Evolutionary conservation across 2,797 vertebrate species (phyloP), one percentile per base, ranked within the genome.

Genomic region (Luscinia megarhynchos): DNA sequence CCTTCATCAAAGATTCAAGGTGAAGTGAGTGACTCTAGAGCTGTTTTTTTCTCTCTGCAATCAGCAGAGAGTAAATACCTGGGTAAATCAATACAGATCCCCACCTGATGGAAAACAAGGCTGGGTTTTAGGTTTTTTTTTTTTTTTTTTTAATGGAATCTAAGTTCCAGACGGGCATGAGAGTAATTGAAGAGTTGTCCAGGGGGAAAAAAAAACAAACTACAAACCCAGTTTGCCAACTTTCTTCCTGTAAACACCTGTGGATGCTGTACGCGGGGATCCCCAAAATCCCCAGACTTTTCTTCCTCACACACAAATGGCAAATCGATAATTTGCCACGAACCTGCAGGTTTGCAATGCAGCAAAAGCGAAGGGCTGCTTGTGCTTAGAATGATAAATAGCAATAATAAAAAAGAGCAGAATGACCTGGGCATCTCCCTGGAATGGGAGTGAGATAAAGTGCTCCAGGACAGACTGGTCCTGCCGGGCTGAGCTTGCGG

Each of bases 51-150:
- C 80, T 94, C 63, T 72, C 68, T 85, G 90, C 89, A 83, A 54
- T 86, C 80, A 75, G 87, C 58, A 74, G 88, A 92, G 87, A 95
- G 75, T 80, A 94, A 96, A 97, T 67, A 89, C 26, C 21, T 10
- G 4, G 10, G 55, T 5, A 76, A 89, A 95, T 93, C 90, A 84
- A 94, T 83, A 87, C 48, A 55, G 54, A 24, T 64, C 79, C 79
- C 43, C 63, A 90, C 69, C 88, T 79, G 73, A 58, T 0, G 0
- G 76, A 94, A 89, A 80, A 83, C 22, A 87, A 76, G 57, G 34
- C 10, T 62, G 46, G 1, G 18, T 48, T 36, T 11, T 48, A 22
- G 48, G 12, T 4, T 48, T 24, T 16, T 26, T 15, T 15, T 15
- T 36, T 21, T 10, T 1, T 6, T 14, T 41, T 38, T 62, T 27